Conservation (phyloP, 2,888 invertebrate species). For the Brenthis daphne region DNA sequence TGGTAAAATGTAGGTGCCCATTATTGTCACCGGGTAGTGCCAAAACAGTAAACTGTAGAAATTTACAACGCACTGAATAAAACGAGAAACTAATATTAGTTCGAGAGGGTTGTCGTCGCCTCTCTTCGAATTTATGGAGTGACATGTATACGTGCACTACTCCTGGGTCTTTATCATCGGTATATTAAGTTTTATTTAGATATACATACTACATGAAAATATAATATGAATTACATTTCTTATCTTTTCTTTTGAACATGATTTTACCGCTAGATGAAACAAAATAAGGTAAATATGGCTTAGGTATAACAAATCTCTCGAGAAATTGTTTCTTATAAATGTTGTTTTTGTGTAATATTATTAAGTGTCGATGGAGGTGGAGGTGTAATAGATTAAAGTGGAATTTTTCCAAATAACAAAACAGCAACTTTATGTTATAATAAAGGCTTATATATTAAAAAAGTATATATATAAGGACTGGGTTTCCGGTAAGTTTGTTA, state of each 20-base stretch:
- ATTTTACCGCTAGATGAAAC: not conserved
- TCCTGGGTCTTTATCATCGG: conserved; percentile 3
- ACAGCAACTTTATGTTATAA: too few relatives aligned
- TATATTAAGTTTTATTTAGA: not conserved
- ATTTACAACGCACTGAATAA: conserved; percentile 59
- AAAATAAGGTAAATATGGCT: conserved; percentile 10
- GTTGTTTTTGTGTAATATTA: not conserved
- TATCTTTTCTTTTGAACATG: conserved; percentile 6
- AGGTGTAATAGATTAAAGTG: too few relatives aligned
- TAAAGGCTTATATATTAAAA: too few relatives aligned
- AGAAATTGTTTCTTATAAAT: conserved; percentile 8
- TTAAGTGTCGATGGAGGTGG: too few relatives aligned
- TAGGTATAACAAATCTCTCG: conserved; percentile 4
- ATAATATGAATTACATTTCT: not conserved
- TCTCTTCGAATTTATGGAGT: conserved; percentile 43
- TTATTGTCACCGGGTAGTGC: conserved; percentile 58
- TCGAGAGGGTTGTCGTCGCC: conserved; percentile 51
- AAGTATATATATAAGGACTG: too few relatives aligned
- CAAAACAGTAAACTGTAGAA: conserved; percentile 64
- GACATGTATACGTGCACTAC: conserved; percentile 26
- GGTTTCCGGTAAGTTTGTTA: too few relatives aligned
- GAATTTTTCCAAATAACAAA: too few relatives aligned
- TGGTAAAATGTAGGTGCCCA: conserved; percentile 49
- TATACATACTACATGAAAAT: not conserved
- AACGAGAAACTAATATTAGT: conserved; percentile 67